Evolutionary conservation across 2,113 vertebrate species (phyloP), one percentile per base, ranked within the genome.

Genomic region (Cyanistes caeruleus): DNA sequence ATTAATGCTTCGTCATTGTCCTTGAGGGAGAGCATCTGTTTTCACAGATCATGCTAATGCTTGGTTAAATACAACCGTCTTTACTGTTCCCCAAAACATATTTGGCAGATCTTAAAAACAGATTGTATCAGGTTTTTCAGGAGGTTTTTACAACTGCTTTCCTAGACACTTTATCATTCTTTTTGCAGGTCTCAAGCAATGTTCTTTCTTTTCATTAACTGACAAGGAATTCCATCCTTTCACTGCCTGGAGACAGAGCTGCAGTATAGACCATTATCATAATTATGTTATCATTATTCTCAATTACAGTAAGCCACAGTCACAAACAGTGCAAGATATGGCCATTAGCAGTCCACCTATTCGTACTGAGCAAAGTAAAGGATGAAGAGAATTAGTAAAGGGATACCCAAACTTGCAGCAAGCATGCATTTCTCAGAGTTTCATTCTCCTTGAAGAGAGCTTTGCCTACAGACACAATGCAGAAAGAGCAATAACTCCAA

Each of bases 1-100:
- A 97, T 97, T 96, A 96, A 92, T 90, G 90, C 67, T 91, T 82
- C 86, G 76, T 95, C 79, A 86, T 78, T 48, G 68, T 84, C 93
- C 96, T 97, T 96, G 84, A 95, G 90, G 90, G 92, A 97, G 77
- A 97, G 93, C 96, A 96, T 91, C 94, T 97, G 97, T 85, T 97
- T 95, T 72, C 77, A 87, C 53, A 76, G 89, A 93, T 92, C 94
- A 89, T 44, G 41, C 58, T 93, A 95, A 92, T 76, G 51, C 78
- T 79, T 78, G 53, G 69, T 84, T 93, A 96, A 93, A 85, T 58
- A 77, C 65, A 79, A 70, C 65, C 35, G 5, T 79, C 77, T 87
- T 79, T 84, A 84, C 60, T 64, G 56, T 62, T 94, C 80, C 74
- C 65, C 41, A 87, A 93, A 96, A 91, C 69, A 25, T 75, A 87